phyloP scores from a whole-genome alignment of 2,888 invertebrate genomes.

The Plebejus anna region DNA sequence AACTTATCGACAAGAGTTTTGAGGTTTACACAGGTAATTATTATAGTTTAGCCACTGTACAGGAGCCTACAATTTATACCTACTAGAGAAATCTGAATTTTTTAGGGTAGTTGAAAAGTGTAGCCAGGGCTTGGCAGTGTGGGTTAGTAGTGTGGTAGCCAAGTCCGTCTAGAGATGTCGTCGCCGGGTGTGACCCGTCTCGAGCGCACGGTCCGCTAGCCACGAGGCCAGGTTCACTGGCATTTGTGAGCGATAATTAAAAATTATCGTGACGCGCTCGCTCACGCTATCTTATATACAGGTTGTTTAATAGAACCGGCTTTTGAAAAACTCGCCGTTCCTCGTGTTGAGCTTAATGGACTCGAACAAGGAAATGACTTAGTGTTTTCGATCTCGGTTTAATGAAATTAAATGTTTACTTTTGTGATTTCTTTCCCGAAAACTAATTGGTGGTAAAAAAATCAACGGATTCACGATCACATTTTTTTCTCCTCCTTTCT shows the following conservation, averaged over 20 bases:
- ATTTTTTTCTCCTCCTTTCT: background rate
- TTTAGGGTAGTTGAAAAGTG: background rate
- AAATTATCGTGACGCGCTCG: slow-evolving; percentile 75
- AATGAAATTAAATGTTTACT: slow-evolving; percentile 23
- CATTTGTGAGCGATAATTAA: slow-evolving; percentile 79
- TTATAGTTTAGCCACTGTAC: background rate
- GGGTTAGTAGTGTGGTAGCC: background rate
- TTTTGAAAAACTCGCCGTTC: slow-evolving; percentile 36
- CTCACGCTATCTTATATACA: slow-evolving; percentile 73
- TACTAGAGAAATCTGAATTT: background rate
- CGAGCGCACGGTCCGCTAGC: slow-evolving; percentile 55
- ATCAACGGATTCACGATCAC: too few relatives aligned
- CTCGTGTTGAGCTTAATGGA: slow-evolving; percentile 37
- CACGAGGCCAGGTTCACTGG: slow-evolving; percentile 78
- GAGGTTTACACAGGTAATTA: slow-evolving; percentile 29
- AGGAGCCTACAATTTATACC: background rate
- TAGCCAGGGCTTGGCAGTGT: slow-evolving; percentile 29
- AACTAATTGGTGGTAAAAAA: background rate
- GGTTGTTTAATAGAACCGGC: slow-evolving; percentile 41
- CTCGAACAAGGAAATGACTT: slow-evolving; percentile 37
- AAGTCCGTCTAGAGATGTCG: slow-evolving; percentile 38
- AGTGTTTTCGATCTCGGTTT: slow-evolving; percentile 28
- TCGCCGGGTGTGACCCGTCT: slow-evolving; percentile 68
- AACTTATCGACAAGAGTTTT: slow-evolving; percentile 39
- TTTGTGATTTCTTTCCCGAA: background rate